Percentiles rank a stretch among this genome's conserved stretches.
Evolutionary conservation across 2,888 invertebrate species (phyloP).

Genomic region (Conus canariensis): DNA sequence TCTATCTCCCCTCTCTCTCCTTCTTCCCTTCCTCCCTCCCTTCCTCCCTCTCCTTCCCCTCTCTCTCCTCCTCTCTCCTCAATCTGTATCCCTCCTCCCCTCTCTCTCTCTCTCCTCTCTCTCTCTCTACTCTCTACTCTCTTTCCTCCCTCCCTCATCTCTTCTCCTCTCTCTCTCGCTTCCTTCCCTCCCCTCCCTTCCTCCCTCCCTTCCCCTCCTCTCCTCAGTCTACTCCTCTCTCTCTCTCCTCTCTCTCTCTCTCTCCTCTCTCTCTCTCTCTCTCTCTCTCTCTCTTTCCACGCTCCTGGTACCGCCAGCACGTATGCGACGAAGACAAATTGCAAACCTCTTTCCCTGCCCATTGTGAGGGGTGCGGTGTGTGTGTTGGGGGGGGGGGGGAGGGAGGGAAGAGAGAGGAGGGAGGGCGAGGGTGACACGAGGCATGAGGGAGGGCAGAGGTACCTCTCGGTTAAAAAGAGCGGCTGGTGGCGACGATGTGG

Average conservation of each 20-base stretch:
- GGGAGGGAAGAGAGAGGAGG: not conserved
- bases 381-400: not conserved
- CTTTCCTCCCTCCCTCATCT: not conserved
- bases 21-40: not conserved
- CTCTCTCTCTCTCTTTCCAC: no score
- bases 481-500: no score
- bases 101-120: not conserved
- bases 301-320: no score
- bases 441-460: not conserved
- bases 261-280: no score
- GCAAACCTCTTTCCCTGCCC: no score
- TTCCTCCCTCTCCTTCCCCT: not conserved
- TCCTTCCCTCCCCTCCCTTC: not conserved
- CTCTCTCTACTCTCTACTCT: not conserved
- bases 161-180: not conserved
- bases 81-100: not conserved
- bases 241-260: no score
- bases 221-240: not conserved
- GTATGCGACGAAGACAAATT: no score
- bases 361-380: not conserved
- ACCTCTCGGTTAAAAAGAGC: no score
- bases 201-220: not conserved
- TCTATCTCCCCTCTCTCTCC: not conserved
- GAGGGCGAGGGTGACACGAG: not conserved
- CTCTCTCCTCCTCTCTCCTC: not conserved